A percentile compares a stretch with the other conserved stretches of the same genome.
phyloP scores from a whole-genome alignment of 2,888 invertebrate genomes.

The Phalera bucephala region DNA sequence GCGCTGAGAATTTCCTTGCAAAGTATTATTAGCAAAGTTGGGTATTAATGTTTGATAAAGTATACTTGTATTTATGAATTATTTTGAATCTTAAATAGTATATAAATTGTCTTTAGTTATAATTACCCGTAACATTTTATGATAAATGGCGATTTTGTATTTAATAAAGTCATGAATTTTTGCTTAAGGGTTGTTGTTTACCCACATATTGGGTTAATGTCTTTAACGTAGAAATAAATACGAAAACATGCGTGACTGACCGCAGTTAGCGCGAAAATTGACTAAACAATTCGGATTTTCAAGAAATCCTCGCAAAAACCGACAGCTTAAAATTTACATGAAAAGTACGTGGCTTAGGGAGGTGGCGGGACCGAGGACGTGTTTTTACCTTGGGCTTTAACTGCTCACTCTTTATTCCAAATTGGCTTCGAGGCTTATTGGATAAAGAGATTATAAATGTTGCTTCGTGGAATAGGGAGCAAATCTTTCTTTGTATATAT shows the following conservation, averaged over 20 bases:
- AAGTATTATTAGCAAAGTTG: constrained; percentile 57
- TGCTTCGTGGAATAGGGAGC: constrained; percentile 35
- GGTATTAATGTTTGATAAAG: constrained; percentile 31
- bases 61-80: neutral
- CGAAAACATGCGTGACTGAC: constrained; percentile 29
- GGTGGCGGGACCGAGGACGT: constrained; percentile 40
- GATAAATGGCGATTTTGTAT: too few species aligned
- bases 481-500: constrained; percentile 32
- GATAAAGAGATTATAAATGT: constrained; percentile 56
- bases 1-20: constrained; percentile 41
- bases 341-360: constrained; percentile 58
- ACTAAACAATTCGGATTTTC: constrained; percentile 50
- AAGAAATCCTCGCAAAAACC: constrained; percentile 53
- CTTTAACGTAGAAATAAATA: too few species aligned
- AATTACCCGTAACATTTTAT: too few species aligned
- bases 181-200: too few species aligned
- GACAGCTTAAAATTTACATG: constrained; percentile 64
- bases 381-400: constrained; percentile 60
- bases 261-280: constrained; percentile 45
- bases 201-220: too few species aligned
- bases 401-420: constrained; percentile 62
- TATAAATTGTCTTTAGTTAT: neutral
- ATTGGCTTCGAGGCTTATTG: constrained; percentile 60
- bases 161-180: too few species aligned
- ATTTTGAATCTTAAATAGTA: neutral